These are phyloP conservation scores for Eilema griseolum DNA, from an alignment of 2,888 invertebrate species.

Conservation along the genomic window DNA sequence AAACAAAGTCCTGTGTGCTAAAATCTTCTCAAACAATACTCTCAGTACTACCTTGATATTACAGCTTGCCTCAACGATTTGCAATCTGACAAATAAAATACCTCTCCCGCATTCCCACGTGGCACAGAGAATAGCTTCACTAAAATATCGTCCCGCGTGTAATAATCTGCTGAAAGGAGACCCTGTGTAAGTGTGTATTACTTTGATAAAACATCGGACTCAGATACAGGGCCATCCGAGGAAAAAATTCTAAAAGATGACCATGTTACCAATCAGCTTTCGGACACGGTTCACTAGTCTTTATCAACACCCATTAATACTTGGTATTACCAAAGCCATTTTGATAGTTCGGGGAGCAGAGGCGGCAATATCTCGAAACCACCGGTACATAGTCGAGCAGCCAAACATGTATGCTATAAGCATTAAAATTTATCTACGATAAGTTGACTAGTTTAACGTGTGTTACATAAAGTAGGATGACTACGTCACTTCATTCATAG, in stretches of 20 bases:
- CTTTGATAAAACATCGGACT: neutral
- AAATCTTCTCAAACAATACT: too few species aligned
- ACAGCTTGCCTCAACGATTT: too few species aligned
- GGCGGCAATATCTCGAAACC: neutral
- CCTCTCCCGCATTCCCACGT: neutral
- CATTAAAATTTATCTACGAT: constrained; percentile 1
- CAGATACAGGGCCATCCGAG: neutral
- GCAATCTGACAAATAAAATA: neutral
- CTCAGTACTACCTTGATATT: too few species aligned
- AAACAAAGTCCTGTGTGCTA: too few species aligned
- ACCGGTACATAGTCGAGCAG: neutral
- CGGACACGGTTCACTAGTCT: neutral
- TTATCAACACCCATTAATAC: constrained; percentile 40
- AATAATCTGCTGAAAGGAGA: neutral
- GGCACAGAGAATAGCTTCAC: neutral
- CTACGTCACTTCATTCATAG: constrained; percentile 62
- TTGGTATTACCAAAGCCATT: constrained; percentile 33
- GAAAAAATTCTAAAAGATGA: neutral
- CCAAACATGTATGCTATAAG: constrained; percentile 8
- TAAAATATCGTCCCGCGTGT: neutral
- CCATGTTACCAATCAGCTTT: neutral
- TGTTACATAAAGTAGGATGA: constrained; percentile 49
- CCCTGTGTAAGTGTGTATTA: neutral
- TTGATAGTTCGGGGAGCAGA: constrained; percentile 39
- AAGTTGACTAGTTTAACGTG: constrained; percentile 27